Base-by-base conservation (phyloP, 2,888 invertebrate species). In the Atherix ibis region DNA sequence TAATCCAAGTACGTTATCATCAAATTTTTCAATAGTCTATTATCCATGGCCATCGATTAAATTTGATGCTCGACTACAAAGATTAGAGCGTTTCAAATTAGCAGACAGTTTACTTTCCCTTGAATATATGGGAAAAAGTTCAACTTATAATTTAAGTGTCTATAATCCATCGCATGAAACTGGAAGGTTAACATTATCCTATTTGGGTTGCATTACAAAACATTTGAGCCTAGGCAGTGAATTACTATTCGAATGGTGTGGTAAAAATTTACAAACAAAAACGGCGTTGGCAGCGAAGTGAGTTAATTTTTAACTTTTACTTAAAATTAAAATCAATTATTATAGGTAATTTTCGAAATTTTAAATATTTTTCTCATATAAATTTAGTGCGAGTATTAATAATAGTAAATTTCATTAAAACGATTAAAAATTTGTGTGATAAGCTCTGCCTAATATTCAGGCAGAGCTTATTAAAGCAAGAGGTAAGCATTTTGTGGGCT, bases 1-100 rank as follows among this genome's bases (percentile, higher is more conserved):
- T 22, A 56, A 61, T 45, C 60, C 60, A 1, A 49, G 51, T 3
- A 52, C 55, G 6, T 40, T 60, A 36, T 50, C 60, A 1, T 51
- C 58, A 27, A 58, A 61, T 40, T 42, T 61, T 18, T 48, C 50
- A 4, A 40, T 57, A 3, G 30, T 56, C 1, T 60, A 54, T 37
- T 54, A 53, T 44, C 60, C 61, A 6, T 24, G 35, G n/a, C 34
- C 31, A 16, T 37, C 29, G 6, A 12, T 47, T 18, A 37, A 41
- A 34, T 31, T 48, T 16, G 53, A 53, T 43, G 51, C 50, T 2
- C 42, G 38, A 5, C 38, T 57, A 34, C 56, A 59, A 35, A 51
- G 51, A 27, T 45, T 48, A 9, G 38, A 42, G 12, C 41, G 44
- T 5, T 37, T 43, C 3, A 41, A 36, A 6, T 31, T 34, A 18